Evolutionary conservation across 1,140 invertebrate species (phyloP), one percentile per base, ranked within the genome.

Genomic region (Plodia interpunctella): DNA sequence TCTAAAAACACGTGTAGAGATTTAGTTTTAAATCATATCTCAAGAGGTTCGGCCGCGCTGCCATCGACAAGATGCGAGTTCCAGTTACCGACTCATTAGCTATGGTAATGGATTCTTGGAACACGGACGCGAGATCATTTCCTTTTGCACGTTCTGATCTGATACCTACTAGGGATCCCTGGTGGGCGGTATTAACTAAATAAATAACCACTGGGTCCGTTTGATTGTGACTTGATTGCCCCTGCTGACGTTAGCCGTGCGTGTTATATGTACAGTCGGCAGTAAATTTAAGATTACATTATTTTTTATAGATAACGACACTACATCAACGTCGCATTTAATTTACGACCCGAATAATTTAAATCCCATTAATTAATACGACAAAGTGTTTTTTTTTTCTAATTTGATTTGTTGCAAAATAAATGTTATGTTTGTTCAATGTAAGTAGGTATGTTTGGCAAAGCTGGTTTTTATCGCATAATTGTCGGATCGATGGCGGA

Each of bases 91-190:
- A 65, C 67, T 61, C 72, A 76, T 85, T 80, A 63, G 66, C 65
- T 77, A 85, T 85, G 75, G 70, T 80, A 81, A 85, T 81, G 64
- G 76, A 73, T 85, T 85, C 80, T 78, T 57, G 52, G 78, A 83
- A 85, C 71, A 82, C 69, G 56, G 32, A 60, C 61, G 63, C 63
- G 68, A 55, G 69, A 64, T 72, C 25, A 66, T 70, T 74, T 80
- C 73, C 72, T 84, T 82, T 80, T 77, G 71, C 56, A 71, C 59
- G 73, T 64, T 53, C 13, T n/a, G 8, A 11, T 15, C 49, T 8
- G 5, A 44, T 44, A 44, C 60, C 69, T 71, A 70, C 77, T 82
- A 72, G 74, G 76, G 69, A 81, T 68, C 78, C 66, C 70, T 78
- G 61, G 55, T 49, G 60, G 28, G 32, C 63, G 49, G 32, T 15